Evolutionary conservation across 2,888 invertebrate genomes (phyloP), one percentile per base, ranked within the genome.

Genomic region (Hanleya hanleyi): DNA sequence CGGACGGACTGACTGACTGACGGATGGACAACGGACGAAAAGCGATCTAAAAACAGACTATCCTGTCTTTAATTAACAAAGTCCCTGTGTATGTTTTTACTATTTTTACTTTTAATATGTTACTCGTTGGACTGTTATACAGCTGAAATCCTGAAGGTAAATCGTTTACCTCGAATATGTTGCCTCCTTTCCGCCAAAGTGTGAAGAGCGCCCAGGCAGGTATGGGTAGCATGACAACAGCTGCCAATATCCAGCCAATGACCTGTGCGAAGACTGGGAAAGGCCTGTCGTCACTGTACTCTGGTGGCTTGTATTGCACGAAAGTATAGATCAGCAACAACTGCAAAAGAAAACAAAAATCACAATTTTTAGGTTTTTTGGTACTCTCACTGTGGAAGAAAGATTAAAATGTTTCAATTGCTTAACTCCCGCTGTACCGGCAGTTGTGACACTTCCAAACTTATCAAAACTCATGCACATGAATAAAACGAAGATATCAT

Each of bases 321-420:
- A 87, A 82, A 22, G 83, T 68, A 75, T 86, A 86, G 18, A 82
- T 51, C 67, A 87, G 84, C 68, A 87, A 71, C 0, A 78, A 70
- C 86, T 86, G 81, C 1, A 75, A 72, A 12, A 47, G 33, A 7
- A 7, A 2, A 47, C n/a, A 47, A n/a, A n/a, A n/a, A n/a, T n/a
- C n/a, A n/a, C n/a, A n/a, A n/a, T n/a, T n/a, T n/a, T n/a, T n/a
- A n/a, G n/a, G n/a, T n/a, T n/a, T n/a, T n/a, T n/a, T n/a, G n/a
- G n/a, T n/a, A n/a, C n/a, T n/a, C n/a, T n/a, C n/a, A n/a, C n/a
- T n/a, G n/a, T n/a, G n/a, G n/a, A n/a, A n/a, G n/a, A n/a, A n/a
- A n/a, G n/a, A n/a, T n/a, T n/a, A n/a, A n/a, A n/a, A n/a, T n/a
- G n/a, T n/a, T n/a, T n/a, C n/a, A n/a, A n/a, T n/a, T n/a, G n/a